Percentiles rank a stretch among this genome's conserved stretches.
Evolutionary conservation across 1,140 invertebrate genomes (phyloP).

Genomic region (Bombus difficillimus): DNA sequence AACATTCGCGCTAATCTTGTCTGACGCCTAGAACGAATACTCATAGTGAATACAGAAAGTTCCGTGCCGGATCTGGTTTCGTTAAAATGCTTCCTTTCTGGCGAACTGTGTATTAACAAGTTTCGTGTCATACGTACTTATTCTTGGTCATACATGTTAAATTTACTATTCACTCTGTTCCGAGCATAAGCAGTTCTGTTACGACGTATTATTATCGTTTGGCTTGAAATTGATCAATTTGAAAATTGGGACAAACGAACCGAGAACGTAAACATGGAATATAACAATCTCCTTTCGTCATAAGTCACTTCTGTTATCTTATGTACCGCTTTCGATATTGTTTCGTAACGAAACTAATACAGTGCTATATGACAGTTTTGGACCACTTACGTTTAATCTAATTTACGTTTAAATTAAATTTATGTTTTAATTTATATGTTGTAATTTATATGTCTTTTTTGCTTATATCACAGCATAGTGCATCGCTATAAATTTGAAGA

Average conservation of each 20-base stretch:
- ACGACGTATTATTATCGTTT: not conserved
- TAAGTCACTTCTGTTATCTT: too few relatives aligned
- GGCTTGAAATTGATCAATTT: not conserved
- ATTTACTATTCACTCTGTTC: not conserved
- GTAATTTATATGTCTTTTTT: too few relatives aligned
- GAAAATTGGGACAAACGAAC: not conserved
- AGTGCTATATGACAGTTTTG: not conserved
- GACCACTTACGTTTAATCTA: too few relatives aligned
- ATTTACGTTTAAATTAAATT: too few relatives aligned
- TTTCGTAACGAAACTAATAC: not conserved
- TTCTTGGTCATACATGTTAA: not conserved
- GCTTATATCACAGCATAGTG: too few relatives aligned
- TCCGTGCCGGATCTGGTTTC: not conserved
- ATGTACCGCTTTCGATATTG: not conserved
- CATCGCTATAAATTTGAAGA: too few relatives aligned
- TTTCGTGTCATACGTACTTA: not conserved
- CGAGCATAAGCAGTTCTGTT: not conserved
- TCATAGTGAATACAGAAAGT: not conserved
- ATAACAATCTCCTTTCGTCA: too few relatives aligned
- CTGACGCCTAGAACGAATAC: slow-evolving; percentile 19
- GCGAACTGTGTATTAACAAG: not conserved
- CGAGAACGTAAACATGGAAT: too few relatives aligned
- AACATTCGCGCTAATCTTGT: slow-evolving; percentile 33
- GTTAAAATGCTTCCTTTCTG: not conserved
- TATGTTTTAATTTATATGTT: too few relatives aligned